Evolutionary conservation across 2,113 vertebrate genomes (phyloP).

Genomic region (Aegotheles bennettii): DNA sequence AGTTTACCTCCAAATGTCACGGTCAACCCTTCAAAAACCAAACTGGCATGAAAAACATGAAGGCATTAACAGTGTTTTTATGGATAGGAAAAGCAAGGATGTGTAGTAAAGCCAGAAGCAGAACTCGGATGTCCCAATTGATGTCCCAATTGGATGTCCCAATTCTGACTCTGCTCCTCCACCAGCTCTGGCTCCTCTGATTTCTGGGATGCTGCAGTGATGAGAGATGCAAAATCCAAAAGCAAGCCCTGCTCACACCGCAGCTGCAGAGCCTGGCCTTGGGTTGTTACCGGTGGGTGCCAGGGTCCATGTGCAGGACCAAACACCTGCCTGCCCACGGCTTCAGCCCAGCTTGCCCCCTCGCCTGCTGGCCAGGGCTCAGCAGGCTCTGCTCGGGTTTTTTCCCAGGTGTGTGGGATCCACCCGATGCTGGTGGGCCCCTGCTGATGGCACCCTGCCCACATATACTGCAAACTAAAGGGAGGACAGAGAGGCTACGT

Average conservation of each 20-base stretch:
- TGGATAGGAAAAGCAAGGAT: background rate
- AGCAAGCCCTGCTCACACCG: background rate
- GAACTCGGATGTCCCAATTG: background rate
- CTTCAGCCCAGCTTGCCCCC: background rate
- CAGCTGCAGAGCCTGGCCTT: accelerated
- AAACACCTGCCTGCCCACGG: accelerated
- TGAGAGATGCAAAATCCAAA: background rate
- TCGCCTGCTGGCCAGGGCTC: background rate
- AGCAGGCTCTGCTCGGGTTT: accelerated
- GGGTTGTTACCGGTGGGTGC: background rate
- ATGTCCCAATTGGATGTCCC: too few relatives aligned
- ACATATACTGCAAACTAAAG: background rate
- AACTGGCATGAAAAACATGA: background rate
- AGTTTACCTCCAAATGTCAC: background rate
- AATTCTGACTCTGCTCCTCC: background rate
- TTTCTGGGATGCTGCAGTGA: background rate
- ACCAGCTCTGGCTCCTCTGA: background rate
- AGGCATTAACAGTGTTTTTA: background rate
- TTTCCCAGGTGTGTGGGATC: background rate
- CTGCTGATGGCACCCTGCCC: background rate
- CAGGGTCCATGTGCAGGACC: background rate
- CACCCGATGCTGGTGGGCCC: background rate
- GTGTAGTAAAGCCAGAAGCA: background rate
- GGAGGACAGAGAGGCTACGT: background rate
- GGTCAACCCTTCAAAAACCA: background rate